Evolutionary conservation across 1,140 invertebrate genomes (phyloP).

Genomic region (Heliconius hermathena): DNA sequence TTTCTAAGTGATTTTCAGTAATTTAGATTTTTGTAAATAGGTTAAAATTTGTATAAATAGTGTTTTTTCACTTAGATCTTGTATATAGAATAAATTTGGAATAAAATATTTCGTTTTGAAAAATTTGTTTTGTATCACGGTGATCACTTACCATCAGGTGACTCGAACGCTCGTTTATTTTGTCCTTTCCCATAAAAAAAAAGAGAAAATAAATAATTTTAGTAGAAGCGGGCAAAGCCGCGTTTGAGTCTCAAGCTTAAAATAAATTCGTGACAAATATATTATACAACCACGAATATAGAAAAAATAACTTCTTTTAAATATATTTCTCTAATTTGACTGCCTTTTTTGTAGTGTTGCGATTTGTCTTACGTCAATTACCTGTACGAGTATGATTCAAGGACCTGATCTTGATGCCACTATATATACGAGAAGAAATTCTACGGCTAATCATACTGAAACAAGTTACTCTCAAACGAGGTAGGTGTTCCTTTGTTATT

Average conservation of each 20-base stretch:
- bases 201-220: too few species aligned
- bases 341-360: slow-evolving; percentile 5
- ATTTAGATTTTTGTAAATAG: too few species aligned
- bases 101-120: too few species aligned
- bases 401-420: not conserved
- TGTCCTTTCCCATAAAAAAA: too few species aligned
- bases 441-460: not conserved
- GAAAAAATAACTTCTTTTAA: not conserved
- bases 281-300: not conserved
- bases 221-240: too few species aligned
- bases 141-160: too few species aligned
- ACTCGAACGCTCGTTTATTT: too few species aligned
- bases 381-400: not conserved
- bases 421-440: slow-evolving; percentile 6
- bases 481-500: not conserved
- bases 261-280: not conserved
- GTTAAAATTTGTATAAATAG: too few species aligned
- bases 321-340: not conserved
- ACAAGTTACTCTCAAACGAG: not conserved
- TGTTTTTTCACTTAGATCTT: too few species aligned
- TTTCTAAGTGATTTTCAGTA: too few species aligned
- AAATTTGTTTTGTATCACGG: too few species aligned
- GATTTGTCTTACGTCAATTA: slow-evolving; percentile 4
- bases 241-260: not conserved
- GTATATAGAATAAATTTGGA: too few species aligned